Conservation (phyloP, 2,113 vertebrate genomes). For the Ancistrus triradiatus region DNA sequence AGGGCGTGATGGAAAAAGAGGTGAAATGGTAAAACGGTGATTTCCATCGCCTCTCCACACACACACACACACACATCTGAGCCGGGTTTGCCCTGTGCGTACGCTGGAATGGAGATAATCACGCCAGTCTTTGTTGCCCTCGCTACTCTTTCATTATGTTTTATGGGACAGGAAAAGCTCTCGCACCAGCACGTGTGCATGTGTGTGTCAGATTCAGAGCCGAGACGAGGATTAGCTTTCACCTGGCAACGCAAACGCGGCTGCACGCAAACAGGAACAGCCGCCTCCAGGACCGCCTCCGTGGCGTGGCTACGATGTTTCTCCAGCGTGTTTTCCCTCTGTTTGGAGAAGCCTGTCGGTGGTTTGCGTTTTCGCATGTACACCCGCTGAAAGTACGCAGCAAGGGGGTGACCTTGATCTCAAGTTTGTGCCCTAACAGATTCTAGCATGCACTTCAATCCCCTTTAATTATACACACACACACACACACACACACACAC, state of each 20-base stretch:
- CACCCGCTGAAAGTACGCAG: constrained; percentile 11
- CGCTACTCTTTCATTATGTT: constrained; percentile 62
- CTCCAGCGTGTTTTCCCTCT: too few species aligned
- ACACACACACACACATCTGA: constrained; percentile 26
- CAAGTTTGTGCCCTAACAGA: constrained; percentile 36
- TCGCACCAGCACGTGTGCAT: too few species aligned
- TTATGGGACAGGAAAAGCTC: constrained; percentile 63
- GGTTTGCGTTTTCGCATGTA: neutral
- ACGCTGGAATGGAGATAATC: constrained; percentile 48
- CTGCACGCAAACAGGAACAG: constrained; percentile 9
- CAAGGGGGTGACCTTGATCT: constrained; percentile 43
- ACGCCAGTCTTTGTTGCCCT: constrained; percentile 49
- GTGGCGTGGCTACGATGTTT: too few species aligned
- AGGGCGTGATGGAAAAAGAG: neutral
- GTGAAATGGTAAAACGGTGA: neutral
- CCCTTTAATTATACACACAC: constrained; percentile 41
- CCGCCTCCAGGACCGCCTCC: too few species aligned
- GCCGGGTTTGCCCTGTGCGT: too few species aligned
- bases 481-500: too few species aligned
- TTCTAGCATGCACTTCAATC: constrained; percentile 19
- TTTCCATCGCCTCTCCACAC: neutral
- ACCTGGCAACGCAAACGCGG: constrained; percentile 4
- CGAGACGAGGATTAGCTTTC: constrained; percentile 20
- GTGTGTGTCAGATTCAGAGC: constrained; percentile 27
- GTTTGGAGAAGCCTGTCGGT: too few species aligned